phyloP scores from a whole-genome alignment of 2,797 vertebrate species.

The Artibeus jamaicensis region DNA sequence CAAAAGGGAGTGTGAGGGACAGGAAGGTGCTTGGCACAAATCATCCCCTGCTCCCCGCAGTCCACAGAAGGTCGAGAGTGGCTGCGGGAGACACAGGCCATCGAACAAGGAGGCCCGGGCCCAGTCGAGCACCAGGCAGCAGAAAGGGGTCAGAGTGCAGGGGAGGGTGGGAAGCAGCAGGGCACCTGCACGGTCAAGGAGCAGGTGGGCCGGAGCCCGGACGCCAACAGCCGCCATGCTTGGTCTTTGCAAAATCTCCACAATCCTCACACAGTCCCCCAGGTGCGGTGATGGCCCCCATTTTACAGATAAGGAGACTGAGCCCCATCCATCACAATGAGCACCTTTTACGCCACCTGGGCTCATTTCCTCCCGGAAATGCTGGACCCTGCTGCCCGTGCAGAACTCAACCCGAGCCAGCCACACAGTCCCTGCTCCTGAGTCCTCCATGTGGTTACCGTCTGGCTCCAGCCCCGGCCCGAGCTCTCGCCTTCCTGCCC shows the following conservation, averaged over 20 bases:
- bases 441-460: neutral
- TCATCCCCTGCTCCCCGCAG: neutral
- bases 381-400: neutral
- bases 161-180: neutral
- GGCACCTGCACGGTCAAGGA: accelerated
- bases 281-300: neutral
- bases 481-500: neutral
- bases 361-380: neutral
- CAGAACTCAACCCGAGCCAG: neutral
- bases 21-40: neutral
- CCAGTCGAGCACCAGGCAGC: neutral
- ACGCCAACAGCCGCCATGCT: neutral
- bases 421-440: neutral
- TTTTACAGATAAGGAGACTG: neutral
- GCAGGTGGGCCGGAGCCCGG: neutral
- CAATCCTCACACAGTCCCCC: neutral
- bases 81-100: neutral
- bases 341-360: neutral
- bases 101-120: neutral
- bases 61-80: neutral
- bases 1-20: neutral
- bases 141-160: neutral
- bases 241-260: neutral
- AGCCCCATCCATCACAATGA: neutral
- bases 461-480: neutral